phyloP scores from a whole-genome alignment of 1,140 invertebrate species.

The Lepidurus packardi region DNA sequence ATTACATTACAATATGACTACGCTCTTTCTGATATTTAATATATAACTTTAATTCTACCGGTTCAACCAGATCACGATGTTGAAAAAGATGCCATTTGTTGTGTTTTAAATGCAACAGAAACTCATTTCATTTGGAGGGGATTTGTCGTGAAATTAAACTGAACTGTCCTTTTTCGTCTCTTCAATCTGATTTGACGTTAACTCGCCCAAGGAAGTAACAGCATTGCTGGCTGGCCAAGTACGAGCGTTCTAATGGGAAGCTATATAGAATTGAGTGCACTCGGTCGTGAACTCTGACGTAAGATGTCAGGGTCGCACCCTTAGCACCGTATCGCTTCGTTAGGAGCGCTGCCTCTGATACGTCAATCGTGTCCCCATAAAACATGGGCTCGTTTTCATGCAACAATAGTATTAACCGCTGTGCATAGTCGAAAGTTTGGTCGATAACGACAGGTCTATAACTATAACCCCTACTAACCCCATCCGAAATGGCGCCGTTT shows the following conservation, averaged over 20 bases:
- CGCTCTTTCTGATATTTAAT: too few species aligned
- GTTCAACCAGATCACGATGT: too few species aligned
- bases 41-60: too few species aligned
- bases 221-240: neutral
- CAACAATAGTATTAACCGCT: neutral
- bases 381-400: neutral
- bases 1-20: too few species aligned
- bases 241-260: neutral
- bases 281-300: neutral
- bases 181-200: neutral
- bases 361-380: neutral
- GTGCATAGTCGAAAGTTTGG: neutral
- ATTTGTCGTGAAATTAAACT: too few species aligned
- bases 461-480: neutral
- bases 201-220: neutral
- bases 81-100: too few species aligned
- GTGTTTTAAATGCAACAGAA: too few species aligned
- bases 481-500: neutral
- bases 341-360: neutral
- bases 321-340: neutral
- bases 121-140: too few species aligned
- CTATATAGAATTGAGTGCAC: neutral
- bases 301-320: slow-evolving; percentile 6
- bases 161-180: too few species aligned
- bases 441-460: neutral